phyloP scores from a whole-genome alignment of 2,113 vertebrate species.

The Odocoileus hemionus region DNA sequence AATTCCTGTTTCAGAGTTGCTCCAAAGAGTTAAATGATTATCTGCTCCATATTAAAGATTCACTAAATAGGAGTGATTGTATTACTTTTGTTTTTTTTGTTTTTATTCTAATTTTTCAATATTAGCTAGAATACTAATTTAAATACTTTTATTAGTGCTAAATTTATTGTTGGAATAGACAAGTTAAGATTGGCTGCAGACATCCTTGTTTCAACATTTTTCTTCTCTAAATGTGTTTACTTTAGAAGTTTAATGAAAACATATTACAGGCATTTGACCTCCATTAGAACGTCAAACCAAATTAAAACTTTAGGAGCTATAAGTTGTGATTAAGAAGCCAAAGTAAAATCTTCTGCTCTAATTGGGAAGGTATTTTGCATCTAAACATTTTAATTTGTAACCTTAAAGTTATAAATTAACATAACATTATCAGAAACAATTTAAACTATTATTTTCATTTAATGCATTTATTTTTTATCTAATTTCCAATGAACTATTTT shows the following conservation, averaged over 20 bases:
- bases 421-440: background rate
- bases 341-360: background rate
- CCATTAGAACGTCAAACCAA: background rate
- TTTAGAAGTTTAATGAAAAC: constrained; percentile 20
- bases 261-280: background rate
- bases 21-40: background rate
- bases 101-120: constrained; percentile 18
- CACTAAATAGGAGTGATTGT: background rate
- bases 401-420: background rate
- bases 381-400: background rate
- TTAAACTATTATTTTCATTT: background rate
- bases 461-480: background rate
- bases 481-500: constrained; percentile 1
- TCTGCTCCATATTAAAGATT: background rate
- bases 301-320: background rate
- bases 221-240: background rate
- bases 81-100: background rate
- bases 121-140: background rate
- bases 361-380: background rate
- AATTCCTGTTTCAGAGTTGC: background rate
- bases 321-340: background rate
- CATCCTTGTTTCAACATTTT: background rate
- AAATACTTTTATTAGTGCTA: background rate
- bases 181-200: background rate
- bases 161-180: background rate